phyloP scores from a whole-genome alignment of 2,797 vertebrate genomes.

The Pangasius mekongensis region DNA sequence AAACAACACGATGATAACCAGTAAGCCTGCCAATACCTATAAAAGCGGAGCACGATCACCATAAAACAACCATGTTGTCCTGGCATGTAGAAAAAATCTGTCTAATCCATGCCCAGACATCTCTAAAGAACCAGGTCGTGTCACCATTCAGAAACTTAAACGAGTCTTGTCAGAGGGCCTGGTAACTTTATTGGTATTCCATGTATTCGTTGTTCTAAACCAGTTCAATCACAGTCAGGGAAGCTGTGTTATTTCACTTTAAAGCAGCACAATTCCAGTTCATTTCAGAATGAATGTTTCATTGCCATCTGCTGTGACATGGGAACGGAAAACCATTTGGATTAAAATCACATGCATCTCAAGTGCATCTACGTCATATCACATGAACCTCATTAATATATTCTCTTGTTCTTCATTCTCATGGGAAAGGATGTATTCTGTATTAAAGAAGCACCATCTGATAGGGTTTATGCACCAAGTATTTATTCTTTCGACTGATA shows the following conservation, averaged over 20 bases:
- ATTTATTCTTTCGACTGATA: background rate
- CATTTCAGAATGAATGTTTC: background rate
- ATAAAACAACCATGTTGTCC: conserved; percentile 21
- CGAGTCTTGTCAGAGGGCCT: background rate
- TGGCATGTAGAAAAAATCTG: background rate
- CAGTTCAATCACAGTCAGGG: background rate
- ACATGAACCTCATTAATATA: conserved; percentile 7
- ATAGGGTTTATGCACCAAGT: background rate
- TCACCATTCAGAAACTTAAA: background rate
- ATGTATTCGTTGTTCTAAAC: background rate
- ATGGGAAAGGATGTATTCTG: background rate
- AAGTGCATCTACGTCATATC: background rate
- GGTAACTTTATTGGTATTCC: background rate
- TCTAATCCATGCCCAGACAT: conserved; percentile 11
- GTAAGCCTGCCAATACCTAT: conserved; percentile 1
- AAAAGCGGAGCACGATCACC: conserved; percentile 22
- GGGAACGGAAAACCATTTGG: background rate
- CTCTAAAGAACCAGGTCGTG: background rate
- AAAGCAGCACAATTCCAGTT: background rate
- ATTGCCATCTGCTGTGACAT: background rate
- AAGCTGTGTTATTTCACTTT: background rate
- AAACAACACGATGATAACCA: conserved; percentile 18
- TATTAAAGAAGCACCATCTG: background rate
- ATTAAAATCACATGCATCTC: background rate
- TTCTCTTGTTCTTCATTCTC: background rate